Evolutionary conservation across 2,888 invertebrate genomes (phyloP).

Genomic region (Chironomus riparius): DNA sequence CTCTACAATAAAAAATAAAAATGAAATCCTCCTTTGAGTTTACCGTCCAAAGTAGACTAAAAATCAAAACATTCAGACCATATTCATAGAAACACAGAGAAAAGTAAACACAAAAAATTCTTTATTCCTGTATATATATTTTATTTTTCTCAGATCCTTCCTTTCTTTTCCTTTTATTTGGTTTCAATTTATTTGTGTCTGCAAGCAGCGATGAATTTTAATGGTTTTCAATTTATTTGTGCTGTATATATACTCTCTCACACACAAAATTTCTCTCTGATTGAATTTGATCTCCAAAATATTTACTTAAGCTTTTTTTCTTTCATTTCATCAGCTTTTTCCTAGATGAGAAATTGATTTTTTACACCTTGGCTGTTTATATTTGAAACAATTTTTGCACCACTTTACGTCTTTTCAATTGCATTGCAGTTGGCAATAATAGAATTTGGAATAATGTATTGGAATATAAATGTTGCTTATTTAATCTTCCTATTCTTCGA

Average conservation of each 20-base stretch:
- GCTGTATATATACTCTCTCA: not conserved
- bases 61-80: too few relatives aligned
- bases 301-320: not conserved
- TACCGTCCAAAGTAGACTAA: too few relatives aligned
- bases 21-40: too few relatives aligned
- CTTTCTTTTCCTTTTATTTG: not conserved
- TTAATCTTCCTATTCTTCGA: not conserved
- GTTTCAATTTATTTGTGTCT: constrained; percentile 10
- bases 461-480: constrained; percentile 8
- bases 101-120: not conserved
- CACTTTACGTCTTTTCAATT: not conserved
- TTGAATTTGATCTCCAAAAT: not conserved
- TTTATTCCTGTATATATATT: not conserved
- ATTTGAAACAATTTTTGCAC: not conserved
- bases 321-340: not conserved
- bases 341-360: not conserved
- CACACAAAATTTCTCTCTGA: not conserved
- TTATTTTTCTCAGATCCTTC: not conserved
- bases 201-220: constrained; percentile 10
- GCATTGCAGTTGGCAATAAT: not conserved
- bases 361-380: constrained; percentile 1
- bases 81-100: not conserved
- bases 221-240: constrained; percentile 5
- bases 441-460: not conserved
- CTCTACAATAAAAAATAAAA: too few relatives aligned